Conservation (phyloP, 2,797 vertebrate genomes). For the Leucoraja ocellata region DNA sequence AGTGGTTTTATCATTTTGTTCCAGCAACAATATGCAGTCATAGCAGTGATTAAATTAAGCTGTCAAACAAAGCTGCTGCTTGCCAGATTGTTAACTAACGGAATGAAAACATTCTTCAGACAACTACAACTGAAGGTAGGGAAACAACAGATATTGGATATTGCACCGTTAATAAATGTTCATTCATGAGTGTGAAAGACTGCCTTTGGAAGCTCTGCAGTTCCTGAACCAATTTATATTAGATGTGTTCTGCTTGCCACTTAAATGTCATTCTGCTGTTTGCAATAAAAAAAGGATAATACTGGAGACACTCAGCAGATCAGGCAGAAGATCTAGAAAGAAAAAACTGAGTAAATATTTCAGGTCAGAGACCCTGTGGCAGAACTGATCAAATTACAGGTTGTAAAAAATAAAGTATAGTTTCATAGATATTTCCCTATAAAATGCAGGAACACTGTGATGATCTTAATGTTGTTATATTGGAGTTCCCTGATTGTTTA, state of each 20-base stretch:
- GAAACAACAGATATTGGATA: constrained; percentile 35
- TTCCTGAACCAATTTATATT: background rate
- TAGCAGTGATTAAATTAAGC: constrained; percentile 97
- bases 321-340: no score
- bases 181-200: constrained; percentile 18
- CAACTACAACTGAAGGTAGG: constrained; percentile 55
- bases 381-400: background rate
- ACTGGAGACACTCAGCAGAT: no score
- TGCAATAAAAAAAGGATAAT: background rate
- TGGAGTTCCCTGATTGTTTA: background rate
- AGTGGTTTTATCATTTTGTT: constrained; percentile 81
- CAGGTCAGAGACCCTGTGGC: no score
- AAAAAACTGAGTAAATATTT: no score
- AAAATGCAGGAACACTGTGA: background rate
- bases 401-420: background rate
- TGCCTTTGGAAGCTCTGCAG: background rate
- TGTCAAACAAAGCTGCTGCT: constrained; percentile 94
- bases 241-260: background rate
- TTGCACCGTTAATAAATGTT: constrained; percentile 11
- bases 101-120: constrained; percentile 78
- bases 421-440: background rate
- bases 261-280: background rate
- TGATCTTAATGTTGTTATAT: background rate
- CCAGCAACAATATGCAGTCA: constrained; percentile 59
- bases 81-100: constrained; percentile 78